A percentile compares a stretch with the other conserved stretches of the same genome.
Evolutionary conservation across 1,140 invertebrate genomes (phyloP).

Genomic region (Drosophila equinoxialis): DNA sequence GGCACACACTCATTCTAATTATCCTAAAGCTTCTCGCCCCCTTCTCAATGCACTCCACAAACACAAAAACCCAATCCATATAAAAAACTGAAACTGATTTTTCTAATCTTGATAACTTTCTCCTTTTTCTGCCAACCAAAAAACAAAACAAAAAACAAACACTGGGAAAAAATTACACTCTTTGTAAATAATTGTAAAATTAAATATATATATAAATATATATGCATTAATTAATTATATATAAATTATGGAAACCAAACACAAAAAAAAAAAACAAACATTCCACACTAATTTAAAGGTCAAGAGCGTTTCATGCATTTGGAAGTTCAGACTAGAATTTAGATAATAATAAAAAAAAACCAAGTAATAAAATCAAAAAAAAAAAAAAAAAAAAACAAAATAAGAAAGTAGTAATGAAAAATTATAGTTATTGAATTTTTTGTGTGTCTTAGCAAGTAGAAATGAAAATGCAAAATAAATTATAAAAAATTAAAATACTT

Average conservation of each 20-base stretch:
- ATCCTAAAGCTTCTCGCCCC: background rate
- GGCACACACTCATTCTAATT: slow-evolving; percentile 8
- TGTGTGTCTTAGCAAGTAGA: slow-evolving; percentile 11
- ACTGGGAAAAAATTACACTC: slow-evolving; percentile 12
- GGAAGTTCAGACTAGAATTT: slow-evolving; percentile 70
- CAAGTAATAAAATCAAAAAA: slow-evolving; percentile 4
- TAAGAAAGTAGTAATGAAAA: slow-evolving; percentile 3
- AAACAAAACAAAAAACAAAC: slow-evolving; percentile 11
- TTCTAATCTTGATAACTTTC: slow-evolving; percentile 28
- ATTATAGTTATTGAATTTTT: slow-evolving; percentile 8
- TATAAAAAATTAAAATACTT: background rate
- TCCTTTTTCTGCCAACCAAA: slow-evolving; percentile 55
- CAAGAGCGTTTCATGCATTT: slow-evolving; percentile 80
- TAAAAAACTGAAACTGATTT: slow-evolving; percentile 7
- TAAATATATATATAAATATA: background rate
- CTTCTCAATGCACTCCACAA: slow-evolving; percentile 11
- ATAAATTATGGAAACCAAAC: slow-evolving; percentile 10
- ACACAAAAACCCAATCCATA: background rate
- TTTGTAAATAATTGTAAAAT: slow-evolving; percentile 32
- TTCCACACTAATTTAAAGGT: slow-evolving; percentile 60
- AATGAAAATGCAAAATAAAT: background rate
- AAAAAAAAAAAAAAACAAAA: slow-evolving; percentile 12
- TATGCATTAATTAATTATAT: background rate
- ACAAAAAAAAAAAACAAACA: slow-evolving; percentile 48
- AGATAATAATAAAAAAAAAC: slow-evolving; percentile 22